phyloP scores from a whole-genome alignment of 2,113 vertebrate species.

The Mus pahari region DNA sequence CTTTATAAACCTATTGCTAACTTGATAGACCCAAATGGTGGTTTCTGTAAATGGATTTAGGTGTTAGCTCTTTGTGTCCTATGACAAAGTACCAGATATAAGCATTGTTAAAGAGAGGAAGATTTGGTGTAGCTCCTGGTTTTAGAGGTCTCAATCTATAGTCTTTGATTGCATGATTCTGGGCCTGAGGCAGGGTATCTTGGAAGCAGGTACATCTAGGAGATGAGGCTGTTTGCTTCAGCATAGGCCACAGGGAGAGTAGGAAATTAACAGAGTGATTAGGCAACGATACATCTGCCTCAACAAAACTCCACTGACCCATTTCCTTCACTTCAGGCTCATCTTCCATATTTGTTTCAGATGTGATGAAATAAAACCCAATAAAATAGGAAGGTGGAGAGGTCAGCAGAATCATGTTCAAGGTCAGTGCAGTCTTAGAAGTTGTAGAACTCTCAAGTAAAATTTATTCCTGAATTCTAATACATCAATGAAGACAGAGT shows the following conservation, averaged over 20 bases:
- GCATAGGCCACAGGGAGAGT: background rate
- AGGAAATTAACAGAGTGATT: background rate
- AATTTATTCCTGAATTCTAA: background rate
- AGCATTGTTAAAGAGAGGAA: background rate
- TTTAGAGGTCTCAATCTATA: background rate
- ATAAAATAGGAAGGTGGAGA: background rate
- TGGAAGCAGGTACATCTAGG: background rate
- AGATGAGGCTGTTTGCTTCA: background rate
- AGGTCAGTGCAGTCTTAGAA: background rate
- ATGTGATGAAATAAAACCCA: background rate
- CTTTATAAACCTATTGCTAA: conserved; percentile 24
- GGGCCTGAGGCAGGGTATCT: background rate
- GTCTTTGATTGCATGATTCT: background rate
- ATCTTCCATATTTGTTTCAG: background rate
- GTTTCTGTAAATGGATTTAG: conserved; percentile 29
- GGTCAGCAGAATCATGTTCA: background rate
- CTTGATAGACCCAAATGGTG: background rate
- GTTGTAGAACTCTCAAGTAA: background rate
- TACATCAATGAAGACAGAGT: background rate
- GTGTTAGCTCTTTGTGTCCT: background rate
- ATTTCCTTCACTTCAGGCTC: background rate
- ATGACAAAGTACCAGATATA: background rate
- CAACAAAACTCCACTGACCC: background rate
- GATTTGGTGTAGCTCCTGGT: background rate
- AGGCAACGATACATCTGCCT: background rate